Base-by-base conservation (phyloP, 2,888 invertebrate genomes). In the Machimus rusticus region DNA sequence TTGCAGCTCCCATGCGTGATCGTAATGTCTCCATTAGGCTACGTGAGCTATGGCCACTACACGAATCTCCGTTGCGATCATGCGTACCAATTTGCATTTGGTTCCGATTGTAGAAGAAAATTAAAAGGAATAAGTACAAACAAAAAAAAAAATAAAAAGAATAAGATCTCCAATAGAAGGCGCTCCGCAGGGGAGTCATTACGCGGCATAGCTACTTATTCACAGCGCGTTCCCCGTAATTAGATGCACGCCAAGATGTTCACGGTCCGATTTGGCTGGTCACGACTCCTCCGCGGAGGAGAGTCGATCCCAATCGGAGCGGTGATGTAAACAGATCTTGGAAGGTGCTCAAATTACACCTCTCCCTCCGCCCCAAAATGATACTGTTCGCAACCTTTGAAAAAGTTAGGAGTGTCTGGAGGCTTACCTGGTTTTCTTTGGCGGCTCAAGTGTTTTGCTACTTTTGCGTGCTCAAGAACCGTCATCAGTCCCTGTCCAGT, bases 71-170 rank as follows among this genome's bases (percentile, higher is more conserved):
- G 77, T 39, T 86, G 31, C 43, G 79, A 86, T 86, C 78, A 86
- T 86, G 86, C 86, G 86, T 86, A 57, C 86, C 57, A 78, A 86
- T 86, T 78, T 86, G 78, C 86, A 86, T 78, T 86, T 86, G 78
- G 78, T 86, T 86, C 78, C 86, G 86, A 86, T 86, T 66, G 66
- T 66, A 28, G 23, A 12, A 86, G 46, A 86, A 74, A 86, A 74
- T 74, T 74, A 74, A 43, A 46, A 28, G 31, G 74, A 43, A 46
- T 6, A 34, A 66, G 23, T 43, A 46, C 14, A 55, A 55, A 6
- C n/a, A n/a, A n/a, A n/a, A n/a, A n/a, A n/a, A n/a, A 19, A 6
- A n/a, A 55, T 1, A 55, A 8, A 55, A 55, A 16, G 6, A 55
- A 6, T 55, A 66, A 23, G 4, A 23, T 23, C 28, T 12, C 28